phyloP scores from a whole-genome alignment of 2,113 vertebrate genomes.

The Anseranas semipalmata region DNA sequence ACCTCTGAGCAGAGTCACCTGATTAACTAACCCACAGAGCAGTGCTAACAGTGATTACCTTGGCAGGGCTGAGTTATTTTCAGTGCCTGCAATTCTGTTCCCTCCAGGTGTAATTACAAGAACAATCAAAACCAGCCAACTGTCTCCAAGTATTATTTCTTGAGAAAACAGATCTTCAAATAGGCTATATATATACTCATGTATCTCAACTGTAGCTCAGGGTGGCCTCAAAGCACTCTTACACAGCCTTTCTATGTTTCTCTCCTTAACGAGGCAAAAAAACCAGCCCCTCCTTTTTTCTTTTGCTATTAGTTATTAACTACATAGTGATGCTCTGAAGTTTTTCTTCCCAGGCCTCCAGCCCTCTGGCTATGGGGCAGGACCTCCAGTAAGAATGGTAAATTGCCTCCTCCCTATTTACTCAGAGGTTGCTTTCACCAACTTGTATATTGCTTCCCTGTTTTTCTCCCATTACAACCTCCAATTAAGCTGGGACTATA shows the following conservation, averaged over 20 bases:
- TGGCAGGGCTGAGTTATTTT: slow-evolving; percentile 45
- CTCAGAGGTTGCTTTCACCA: not conserved
- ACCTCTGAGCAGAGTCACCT: not conserved
- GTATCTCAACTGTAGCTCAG: not conserved
- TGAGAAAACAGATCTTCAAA: slow-evolving; percentile 23
- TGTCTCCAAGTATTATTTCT: slow-evolving; percentile 41
- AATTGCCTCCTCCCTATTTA: not conserved
- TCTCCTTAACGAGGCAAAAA: not conserved
- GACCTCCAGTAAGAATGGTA: not conserved
- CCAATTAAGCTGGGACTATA: not conserved
- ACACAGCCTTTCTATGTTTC: not conserved
- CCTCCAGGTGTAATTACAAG: slow-evolving; percentile 61
- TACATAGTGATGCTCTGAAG: not conserved
- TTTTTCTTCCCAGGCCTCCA: not conserved
- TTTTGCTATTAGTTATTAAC: not conserved
- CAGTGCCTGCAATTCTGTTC: slow-evolving; percentile 34
- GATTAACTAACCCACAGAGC: not conserved
- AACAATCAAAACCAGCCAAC: slow-evolving; percentile 48
- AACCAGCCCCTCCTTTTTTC: not conserved
- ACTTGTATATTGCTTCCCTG: not conserved
- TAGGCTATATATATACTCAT: not conserved
- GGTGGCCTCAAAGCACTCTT: not conserved
- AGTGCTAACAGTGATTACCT: slow-evolving; percentile 29
- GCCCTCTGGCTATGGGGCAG: not conserved
- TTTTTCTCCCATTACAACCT: not conserved